Evolutionary conservation across 2,888 invertebrate species (phyloP).

Genomic region (Carabus problematicus): DNA sequence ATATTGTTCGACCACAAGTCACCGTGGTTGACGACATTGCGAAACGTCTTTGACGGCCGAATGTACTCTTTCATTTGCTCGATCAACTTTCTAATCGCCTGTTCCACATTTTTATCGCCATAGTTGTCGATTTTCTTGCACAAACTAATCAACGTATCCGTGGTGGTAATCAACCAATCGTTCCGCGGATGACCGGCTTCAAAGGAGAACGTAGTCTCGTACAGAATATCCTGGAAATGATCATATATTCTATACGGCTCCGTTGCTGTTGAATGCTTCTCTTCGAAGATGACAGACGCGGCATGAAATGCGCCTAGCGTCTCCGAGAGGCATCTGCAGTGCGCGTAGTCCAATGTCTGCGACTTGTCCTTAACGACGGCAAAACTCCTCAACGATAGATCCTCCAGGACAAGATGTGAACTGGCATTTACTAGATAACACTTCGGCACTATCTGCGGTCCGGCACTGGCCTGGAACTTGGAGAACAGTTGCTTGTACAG

Average conservation of each 20-base stretch:
- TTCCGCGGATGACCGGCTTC: slow-evolving; percentile 54
- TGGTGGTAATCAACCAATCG: slow-evolving; percentile 48
- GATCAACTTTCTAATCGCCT: slow-evolving; percentile 47
- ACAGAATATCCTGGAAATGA: slow-evolving; percentile 49
- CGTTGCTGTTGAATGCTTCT: slow-evolving; percentile 49
- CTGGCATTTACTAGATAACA: slow-evolving; percentile 59
- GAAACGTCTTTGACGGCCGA: slow-evolving; percentile 55
- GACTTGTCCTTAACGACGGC: slow-evolving; percentile 33
- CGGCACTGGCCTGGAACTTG: slow-evolving; percentile 47
- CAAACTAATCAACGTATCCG: slow-evolving; percentile 47
- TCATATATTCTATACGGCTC: slow-evolving; percentile 48
- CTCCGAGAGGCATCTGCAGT: slow-evolving; percentile 59
- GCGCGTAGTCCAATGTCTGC: slow-evolving; percentile 56
- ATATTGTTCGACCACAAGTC: slow-evolving; percentile 72
- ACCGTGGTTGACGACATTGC: slow-evolving; percentile 66
- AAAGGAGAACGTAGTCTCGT: slow-evolving; percentile 49
- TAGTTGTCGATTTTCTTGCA: slow-evolving; percentile 47
- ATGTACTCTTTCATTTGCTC: slow-evolving; percentile 47
- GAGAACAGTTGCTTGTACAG: slow-evolving; percentile 51
- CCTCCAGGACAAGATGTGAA: slow-evolving; percentile 61
- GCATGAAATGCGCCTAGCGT: slow-evolving; percentile 63
- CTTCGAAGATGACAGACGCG: slow-evolving; percentile 63
- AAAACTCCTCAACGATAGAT: slow-evolving; percentile 58
- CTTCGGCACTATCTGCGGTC: slow-evolving; percentile 52
- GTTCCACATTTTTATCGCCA: slow-evolving; percentile 38